Evolutionary conservation across 2,888 invertebrate genomes (phyloP).

Genomic region (Brachypterus glaber): DNA sequence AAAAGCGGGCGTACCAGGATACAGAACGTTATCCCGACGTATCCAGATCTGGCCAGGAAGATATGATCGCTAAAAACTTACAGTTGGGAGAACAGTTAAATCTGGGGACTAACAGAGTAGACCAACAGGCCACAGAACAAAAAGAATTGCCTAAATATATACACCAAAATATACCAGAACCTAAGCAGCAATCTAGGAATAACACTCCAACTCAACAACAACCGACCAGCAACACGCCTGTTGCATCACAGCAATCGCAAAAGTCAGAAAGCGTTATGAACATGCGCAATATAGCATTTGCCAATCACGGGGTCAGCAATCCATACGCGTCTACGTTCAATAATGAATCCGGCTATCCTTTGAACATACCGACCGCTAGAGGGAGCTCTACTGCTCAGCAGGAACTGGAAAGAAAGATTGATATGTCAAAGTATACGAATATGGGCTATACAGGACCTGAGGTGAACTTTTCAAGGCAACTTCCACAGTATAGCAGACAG

Average conservation of each 20-base stretch:
- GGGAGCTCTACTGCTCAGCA: conserved; percentile 22
- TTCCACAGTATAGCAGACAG: conserved; percentile 22
- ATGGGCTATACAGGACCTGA: conserved; percentile 37
- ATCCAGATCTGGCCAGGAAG: conserved; percentile 7
- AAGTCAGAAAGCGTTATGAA: conserved; percentile 6
- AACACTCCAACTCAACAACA: conserved; percentile 15
- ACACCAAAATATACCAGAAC: conserved; percentile 35
- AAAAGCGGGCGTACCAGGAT: conserved; percentile 54
- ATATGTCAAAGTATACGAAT: conserved; percentile 37
- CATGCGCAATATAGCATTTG: conserved; percentile 1
- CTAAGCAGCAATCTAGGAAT: conserved; percentile 19
- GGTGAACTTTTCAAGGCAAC: conserved; percentile 29
- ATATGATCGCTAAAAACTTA: conserved; percentile 18
- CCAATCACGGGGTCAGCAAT: conserved; percentile 4
- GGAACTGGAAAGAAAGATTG: conserved; percentile 29
- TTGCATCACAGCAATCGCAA: conserved; percentile 7
- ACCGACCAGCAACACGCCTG: neutral
- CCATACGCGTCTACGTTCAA: conserved; percentile 25
- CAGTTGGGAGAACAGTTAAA: conserved; percentile 18
- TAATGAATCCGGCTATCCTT: conserved; percentile 26
- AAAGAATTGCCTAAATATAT: conserved; percentile 28
- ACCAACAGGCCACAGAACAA: conserved; percentile 15
- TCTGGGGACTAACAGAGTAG: conserved; percentile 12
- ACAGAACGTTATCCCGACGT: conserved; percentile 20
- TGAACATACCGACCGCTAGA: conserved; percentile 29